These are phyloP conservation scores for Actenoides lindsayi DNA, from an alignment of 2,113 vertebrate species.

Conservation along the genomic window DNA sequence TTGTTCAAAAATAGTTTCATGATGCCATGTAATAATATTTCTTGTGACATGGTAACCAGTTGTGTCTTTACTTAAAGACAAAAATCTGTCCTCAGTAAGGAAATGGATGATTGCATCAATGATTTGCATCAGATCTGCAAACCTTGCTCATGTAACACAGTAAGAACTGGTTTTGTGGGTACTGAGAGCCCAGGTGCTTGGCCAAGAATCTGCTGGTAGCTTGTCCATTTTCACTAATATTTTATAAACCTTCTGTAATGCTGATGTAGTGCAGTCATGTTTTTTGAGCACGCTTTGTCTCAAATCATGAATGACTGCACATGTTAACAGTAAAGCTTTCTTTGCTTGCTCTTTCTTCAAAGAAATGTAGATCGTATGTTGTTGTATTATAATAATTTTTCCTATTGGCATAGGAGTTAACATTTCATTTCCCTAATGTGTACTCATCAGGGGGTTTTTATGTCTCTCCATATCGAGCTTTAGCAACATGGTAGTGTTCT, in stretches of 20 bases:
- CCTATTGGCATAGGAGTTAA: neutral
- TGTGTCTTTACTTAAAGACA: neutral
- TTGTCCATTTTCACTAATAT: neutral
- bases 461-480: neutral
- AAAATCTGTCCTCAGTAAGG: neutral
- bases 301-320: neutral
- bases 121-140: neutral
- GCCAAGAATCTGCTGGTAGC: neutral
- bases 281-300: neutral
- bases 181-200: neutral
- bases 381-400: constrained; percentile 41
- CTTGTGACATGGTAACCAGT: neutral
- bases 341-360: neutral
- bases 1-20: neutral
- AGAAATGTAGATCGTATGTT: neutral
- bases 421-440: constrained; percentile 40
- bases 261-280: neutral
- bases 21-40: neutral
- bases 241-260: neutral
- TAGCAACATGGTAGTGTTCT: constrained; percentile 6
- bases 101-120: neutral
- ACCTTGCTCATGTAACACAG: neutral
- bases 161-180: neutral
- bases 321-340: neutral
- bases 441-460: constrained; percentile 24